Conservation (phyloP, 2,113 vertebrate genomes). For the Semnornis frantzii region DNA sequence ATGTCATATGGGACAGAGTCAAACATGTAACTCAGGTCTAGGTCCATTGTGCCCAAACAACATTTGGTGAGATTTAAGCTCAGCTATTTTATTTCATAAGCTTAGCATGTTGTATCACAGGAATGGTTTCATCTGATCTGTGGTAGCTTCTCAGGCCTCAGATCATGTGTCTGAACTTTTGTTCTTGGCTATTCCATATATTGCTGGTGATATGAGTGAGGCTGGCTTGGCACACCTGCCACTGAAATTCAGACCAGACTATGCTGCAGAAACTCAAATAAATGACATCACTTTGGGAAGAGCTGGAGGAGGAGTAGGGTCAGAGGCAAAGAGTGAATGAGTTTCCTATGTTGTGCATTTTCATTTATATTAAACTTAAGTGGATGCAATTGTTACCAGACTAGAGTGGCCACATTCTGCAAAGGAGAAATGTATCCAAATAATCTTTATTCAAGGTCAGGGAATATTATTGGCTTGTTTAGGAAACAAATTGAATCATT, state of each 20-base stretch:
- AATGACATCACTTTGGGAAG: not conserved
- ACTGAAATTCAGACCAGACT: not conserved
- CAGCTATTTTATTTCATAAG: not conserved
- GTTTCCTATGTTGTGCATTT: not conserved
- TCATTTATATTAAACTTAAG: not conserved
- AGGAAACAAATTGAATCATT: not conserved
- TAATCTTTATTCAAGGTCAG: not conserved
- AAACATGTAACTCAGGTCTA: too few species aligned
- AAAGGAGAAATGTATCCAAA: not conserved
- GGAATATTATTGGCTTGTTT: not conserved
- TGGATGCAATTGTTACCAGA: not conserved
- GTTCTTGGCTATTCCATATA: not conserved
- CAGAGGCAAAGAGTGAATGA: not conserved
- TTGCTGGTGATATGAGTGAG: not conserved
- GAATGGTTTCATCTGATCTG: not conserved
- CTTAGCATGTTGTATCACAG: not conserved
- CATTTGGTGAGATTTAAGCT: not conserved
- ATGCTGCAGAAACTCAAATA: not conserved
- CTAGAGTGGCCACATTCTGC: not conserved
- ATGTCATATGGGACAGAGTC: too few species aligned
- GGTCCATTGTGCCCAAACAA: not conserved
- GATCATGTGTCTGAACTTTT: rapidly evolving
- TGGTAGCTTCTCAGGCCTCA: not conserved
- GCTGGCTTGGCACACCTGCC: not conserved
- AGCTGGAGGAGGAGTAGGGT: not conserved